Evolutionary conservation across 1,140 invertebrate genomes (phyloP).

Genomic region (Procambarus virginalis): DNA sequence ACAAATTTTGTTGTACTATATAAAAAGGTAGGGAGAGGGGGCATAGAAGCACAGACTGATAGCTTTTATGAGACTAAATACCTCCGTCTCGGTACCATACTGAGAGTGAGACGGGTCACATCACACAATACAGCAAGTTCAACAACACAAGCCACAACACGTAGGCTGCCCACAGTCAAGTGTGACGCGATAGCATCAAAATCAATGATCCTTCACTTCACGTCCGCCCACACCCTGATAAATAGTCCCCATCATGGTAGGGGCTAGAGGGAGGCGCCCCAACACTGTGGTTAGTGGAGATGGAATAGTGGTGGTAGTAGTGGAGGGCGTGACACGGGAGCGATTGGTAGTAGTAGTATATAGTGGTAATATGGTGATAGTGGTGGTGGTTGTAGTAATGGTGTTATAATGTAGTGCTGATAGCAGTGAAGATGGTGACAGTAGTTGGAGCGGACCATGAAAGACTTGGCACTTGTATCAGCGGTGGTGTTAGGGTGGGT

Average conservation of each 20-base stretch:
- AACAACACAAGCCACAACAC: background rate
- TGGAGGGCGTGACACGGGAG: background rate
- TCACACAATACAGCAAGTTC: too few species aligned
- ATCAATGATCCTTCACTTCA: conserved; percentile 16
- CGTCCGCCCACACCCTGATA: background rate
- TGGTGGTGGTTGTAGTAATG: background rate
- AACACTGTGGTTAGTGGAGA: background rate
- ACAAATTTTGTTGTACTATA: too few species aligned
- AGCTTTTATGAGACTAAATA: too few species aligned
- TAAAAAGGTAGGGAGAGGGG: too few species aligned
- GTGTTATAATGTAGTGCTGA: too few species aligned
- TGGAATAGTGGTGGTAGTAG: background rate
- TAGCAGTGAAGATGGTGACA: too few species aligned
- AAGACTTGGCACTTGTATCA: too few species aligned
- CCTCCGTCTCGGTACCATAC: too few species aligned
- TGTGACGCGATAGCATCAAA: background rate
- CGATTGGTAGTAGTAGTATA: background rate
- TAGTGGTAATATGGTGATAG: background rate
- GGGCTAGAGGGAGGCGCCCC: background rate
- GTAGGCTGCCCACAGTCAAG: background rate
- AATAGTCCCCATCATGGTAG: background rate
- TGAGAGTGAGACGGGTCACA: too few species aligned
- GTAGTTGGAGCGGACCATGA: too few species aligned
- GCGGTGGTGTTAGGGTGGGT: too few species aligned
- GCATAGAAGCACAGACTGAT: too few species aligned